Percentiles rank a stretch among this genome's conserved stretches.
Conservation (phyloP, 2,797 vertebrate genomes). For the Clarias fuscus region DNA sequence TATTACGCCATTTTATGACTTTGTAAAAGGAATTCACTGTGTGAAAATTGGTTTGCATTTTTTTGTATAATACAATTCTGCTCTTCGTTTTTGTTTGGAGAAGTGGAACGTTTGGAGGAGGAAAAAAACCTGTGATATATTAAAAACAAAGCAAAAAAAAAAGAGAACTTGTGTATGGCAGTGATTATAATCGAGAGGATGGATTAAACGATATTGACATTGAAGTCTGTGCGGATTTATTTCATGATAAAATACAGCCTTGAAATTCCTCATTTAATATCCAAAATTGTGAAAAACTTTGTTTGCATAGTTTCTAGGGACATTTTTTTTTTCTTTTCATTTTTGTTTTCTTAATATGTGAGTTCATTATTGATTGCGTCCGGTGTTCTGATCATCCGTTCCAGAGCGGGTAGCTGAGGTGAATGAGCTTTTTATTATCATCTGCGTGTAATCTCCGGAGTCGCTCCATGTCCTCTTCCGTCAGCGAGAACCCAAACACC, state of each 20-base stretch:
- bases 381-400: slow-evolving; percentile 40
- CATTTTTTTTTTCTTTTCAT: too few species aligned
- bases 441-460: slow-evolving; percentile 48
- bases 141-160: slow-evolving; percentile 67
- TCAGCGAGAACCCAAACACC: slow-evolving; percentile 58
- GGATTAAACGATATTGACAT: slow-evolving; percentile 83
- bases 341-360: too few species aligned
- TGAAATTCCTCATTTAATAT: not conserved
- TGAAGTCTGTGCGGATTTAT: slow-evolving; percentile 40
- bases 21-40: slow-evolving; percentile 89
- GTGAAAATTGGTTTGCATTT: slow-evolving; percentile 91
- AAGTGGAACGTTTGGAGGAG: slow-evolving; percentile 78
- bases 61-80: slow-evolving; percentile 85
- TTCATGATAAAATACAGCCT: not conserved
- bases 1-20: slow-evolving; percentile 86
- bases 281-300: too few species aligned
- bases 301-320: too few species aligned
- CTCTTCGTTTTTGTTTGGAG: slow-evolving; percentile 73
- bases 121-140: slow-evolving; percentile 75
- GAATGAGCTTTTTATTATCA: slow-evolving; percentile 51
- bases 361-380: too few species aligned
- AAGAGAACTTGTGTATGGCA: slow-evolving; percentile 79
- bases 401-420: slow-evolving; percentile 59
- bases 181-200: slow-evolving; percentile 80
- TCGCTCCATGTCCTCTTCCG: slow-evolving; percentile 49